Conservation (phyloP, 2,888 invertebrate genomes). For the Stenichneumon culpator region DNA sequence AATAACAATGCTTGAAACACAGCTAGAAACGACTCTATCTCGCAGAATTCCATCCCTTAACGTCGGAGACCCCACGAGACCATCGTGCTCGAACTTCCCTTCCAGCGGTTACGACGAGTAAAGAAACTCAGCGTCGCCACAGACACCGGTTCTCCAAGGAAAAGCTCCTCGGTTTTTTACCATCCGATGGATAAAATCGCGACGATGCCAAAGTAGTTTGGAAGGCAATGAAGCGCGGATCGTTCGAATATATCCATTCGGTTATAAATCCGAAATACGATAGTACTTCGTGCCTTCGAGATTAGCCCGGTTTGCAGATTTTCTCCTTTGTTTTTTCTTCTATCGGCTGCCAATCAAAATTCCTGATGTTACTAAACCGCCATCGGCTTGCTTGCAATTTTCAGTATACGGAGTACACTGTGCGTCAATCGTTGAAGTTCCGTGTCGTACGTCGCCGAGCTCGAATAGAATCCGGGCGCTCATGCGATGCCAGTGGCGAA, state of each 20-base stretch:
- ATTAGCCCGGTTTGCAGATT: too few species aligned
- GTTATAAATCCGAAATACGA: not conserved
- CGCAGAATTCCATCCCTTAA: constrained; percentile 24
- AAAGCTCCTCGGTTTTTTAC: not conserved
- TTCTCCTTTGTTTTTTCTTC: not conserved
- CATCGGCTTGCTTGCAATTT: not conserved
- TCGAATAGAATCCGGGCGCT: not conserved
- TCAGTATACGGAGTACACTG: not conserved
- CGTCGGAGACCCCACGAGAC: constrained; percentile 28
- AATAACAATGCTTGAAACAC: constrained; percentile 80
- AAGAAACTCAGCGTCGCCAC: constrained; percentile 15
- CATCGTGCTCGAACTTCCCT: constrained; percentile 10
- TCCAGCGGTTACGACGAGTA: constrained; percentile 5
- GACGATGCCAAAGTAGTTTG: not conserved
- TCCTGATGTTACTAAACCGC: too few species aligned
- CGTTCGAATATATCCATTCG: not conserved
- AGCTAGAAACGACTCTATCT: constrained; percentile 63
- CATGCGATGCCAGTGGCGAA: not conserved
- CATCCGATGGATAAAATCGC: not conserved
- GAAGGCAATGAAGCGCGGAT: not conserved
- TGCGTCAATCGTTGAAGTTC: not conserved
- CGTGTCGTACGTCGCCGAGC: not conserved
- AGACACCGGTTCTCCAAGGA: not conserved
- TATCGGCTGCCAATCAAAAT: not conserved
- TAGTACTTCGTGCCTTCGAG: not conserved